Base-by-base conservation (phyloP, 2,797 vertebrate genomes). In the Micrastur ruficollis region DNA sequence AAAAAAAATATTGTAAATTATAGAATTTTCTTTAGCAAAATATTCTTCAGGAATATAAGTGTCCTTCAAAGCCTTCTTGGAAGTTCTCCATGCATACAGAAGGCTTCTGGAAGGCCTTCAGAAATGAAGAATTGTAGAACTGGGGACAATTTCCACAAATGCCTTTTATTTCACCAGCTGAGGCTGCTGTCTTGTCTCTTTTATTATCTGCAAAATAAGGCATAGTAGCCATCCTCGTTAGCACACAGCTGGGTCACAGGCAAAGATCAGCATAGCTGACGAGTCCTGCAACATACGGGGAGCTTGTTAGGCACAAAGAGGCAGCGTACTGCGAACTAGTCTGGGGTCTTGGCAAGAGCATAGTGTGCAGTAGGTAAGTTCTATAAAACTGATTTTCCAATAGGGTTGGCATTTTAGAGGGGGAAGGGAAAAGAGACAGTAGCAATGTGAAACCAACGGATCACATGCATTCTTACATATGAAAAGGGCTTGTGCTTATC, bases 401-500 rank as follows among this genome's bases (percentile, higher is more conserved):
- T 80, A 94, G 58, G 16, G 16, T 61, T 96, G 93, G 93, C 80
- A 89, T 93, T 97, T 92, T 85, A 58, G 61, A 68, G 90, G 53
- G 40, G 61, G 83, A 86, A 79, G 66, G 42, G 86, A 65, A 75
- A 91, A 89, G 74, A 92, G 63, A 20, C 29, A 27, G 38, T 27
- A 74, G 49, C 40, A 34, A 55, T 78, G 84, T 71, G 81, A 86
- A 90, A 68, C 82, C 18, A 12, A 85, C 0, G 0, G 29, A 40
- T 86, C 63, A 12, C n/a, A 7, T 10, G 31, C 15, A 8, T 81
- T 82, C 87, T 67, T 89, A 81, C 12, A 4, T 49, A 58, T 50
- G 85, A 90, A 97, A 93, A 94, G 34, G 78, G 38, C 50, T 89
- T 65, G 32, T 89, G 65, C 67, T 96, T 97, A 95, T 95, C 91